phyloP scores from a whole-genome alignment of 2,797 vertebrate genomes.

The Oophaga sylvatica region DNA sequence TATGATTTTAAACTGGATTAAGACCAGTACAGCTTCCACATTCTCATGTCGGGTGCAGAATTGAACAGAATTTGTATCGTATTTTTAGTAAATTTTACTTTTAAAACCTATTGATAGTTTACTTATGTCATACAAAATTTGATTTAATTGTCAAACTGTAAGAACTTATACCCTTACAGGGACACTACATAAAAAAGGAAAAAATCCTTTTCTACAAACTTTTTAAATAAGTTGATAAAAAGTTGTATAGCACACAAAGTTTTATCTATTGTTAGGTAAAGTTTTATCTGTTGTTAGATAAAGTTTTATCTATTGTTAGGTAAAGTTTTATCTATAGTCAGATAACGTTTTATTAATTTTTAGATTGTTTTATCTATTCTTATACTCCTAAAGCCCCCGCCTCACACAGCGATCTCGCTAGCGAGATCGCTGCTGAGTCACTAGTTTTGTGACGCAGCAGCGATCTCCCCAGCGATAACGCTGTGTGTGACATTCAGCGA shows the following conservation, averaged over 20 bases:
- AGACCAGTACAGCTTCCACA: background rate
- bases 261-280: no score
- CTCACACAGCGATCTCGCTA: no score
- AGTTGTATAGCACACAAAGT: background rate
- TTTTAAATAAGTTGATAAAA: background rate
- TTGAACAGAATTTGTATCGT: background rate
- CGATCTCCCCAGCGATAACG: no score
- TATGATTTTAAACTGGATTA: slow-evolving; percentile 10
- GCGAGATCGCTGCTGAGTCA: no score
- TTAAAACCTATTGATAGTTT: background rate
- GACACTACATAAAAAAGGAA: background rate
- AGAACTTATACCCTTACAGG: background rate
- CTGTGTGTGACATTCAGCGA: no score
- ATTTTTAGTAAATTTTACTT: background rate
- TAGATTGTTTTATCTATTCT: no score
- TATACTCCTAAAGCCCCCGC: no score
- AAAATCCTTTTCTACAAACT: background rate
- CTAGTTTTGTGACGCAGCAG: no score
- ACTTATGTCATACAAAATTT: background rate
- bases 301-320: no score
- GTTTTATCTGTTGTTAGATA: no score
- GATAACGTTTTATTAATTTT: no score
- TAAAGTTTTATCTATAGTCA: no score
- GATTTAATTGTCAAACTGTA: background rate
- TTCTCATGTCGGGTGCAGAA: background rate